A percentile compares a stretch with the other conserved stretches of the same genome.
Evolutionary conservation across 2,113 vertebrate genomes (phyloP).

Genomic region (Cricetomys ansorgei): DNA sequence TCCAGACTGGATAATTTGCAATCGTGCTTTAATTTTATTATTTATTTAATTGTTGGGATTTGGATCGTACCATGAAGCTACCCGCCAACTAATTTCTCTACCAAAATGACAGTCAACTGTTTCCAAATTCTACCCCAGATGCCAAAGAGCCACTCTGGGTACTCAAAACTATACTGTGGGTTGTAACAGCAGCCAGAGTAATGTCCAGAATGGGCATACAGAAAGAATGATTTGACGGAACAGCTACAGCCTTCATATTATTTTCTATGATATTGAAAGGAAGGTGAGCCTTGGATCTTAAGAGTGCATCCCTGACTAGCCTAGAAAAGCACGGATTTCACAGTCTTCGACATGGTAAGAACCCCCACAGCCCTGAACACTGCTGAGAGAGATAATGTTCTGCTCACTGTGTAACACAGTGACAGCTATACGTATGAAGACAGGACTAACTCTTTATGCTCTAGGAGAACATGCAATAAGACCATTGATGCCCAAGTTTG

Average conservation of each 20-base stretch:
- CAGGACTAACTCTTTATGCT: not conserved
- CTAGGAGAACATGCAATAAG: not conserved
- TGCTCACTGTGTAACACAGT: not conserved
- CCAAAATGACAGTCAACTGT: not conserved
- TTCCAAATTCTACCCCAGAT: not conserved
- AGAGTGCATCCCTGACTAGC: not conserved
- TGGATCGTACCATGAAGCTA: not conserved
- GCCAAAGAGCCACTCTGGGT: not conserved
- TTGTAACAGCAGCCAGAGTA: not conserved
- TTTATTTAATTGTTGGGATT: not conserved
- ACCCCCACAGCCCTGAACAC: not conserved
- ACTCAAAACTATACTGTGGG: not conserved
- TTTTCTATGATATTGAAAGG: not conserved
- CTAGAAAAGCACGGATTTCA: not conserved
- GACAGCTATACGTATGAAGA: not conserved
- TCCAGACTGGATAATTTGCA: not conserved
- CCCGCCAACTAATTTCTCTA: not conserved
- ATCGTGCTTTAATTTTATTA: not conserved
- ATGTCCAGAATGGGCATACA: not conserved
- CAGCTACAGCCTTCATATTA: not conserved
- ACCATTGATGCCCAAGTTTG: not conserved
- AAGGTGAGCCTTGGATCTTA: not conserved
- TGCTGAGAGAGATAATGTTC: not conserved
- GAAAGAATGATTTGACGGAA: constrained; percentile 7
- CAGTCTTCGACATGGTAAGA: not conserved